Evolutionary conservation across 2,797 vertebrate genomes (phyloP).

Genomic region (Hafferia zeledoni): DNA sequence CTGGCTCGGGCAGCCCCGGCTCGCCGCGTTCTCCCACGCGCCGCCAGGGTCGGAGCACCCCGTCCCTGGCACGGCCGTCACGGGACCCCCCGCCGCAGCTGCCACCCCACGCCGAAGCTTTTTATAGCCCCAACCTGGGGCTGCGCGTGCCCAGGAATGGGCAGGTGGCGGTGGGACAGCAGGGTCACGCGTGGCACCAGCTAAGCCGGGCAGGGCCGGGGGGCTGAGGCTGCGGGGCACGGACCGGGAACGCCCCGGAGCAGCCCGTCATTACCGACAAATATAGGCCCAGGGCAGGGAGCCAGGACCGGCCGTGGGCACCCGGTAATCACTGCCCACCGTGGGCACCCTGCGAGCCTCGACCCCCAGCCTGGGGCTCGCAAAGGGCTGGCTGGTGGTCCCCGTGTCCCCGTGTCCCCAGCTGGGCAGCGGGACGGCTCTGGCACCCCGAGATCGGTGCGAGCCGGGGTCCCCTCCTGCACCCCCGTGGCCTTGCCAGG

Average conservation of each 20-base stretch:
- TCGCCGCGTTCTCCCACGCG: neutral
- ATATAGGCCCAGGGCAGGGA: neutral
- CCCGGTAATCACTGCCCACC: neutral
- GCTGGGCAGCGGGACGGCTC: accelerated
- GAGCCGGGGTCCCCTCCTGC: neutral
- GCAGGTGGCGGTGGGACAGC: neutral
- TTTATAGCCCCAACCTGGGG: neutral
- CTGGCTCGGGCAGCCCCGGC: neutral
- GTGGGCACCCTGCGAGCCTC: neutral
- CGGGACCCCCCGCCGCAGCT: neutral
- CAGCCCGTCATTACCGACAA: neutral
- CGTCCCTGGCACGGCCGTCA: neutral
- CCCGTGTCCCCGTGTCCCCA: accelerated
- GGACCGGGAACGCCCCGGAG: neutral
- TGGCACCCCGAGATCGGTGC: accelerated
- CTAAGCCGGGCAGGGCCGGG: neutral
- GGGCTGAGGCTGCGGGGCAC: neutral
- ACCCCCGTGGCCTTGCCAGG: neutral
- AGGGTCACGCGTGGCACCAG: neutral
- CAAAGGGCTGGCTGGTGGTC: neutral
- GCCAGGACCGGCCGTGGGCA: neutral
- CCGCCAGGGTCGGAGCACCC: neutral
- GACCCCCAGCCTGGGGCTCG: neutral
- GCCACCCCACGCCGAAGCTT: constrained; percentile 9
- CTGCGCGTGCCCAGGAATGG: neutral